Percentiles rank a stretch among this genome's conserved stretches.
Evolutionary conservation across 2,888 invertebrate genomes (phyloP).

Genomic region (Xestia ashworthii): DNA sequence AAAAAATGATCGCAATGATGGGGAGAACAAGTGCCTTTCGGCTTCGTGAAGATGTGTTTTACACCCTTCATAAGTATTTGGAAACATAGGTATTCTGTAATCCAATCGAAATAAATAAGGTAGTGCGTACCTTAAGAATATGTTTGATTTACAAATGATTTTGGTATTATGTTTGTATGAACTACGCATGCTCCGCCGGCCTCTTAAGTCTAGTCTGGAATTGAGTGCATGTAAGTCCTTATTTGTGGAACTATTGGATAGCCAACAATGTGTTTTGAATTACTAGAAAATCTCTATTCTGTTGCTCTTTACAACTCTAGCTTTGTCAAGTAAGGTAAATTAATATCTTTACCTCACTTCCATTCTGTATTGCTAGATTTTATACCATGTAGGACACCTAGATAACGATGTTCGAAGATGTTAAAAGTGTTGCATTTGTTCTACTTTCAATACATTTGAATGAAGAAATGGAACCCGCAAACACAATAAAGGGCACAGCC

Average conservation of each 20-base stretch:
- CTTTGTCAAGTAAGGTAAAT: neutral
- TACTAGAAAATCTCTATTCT: neutral
- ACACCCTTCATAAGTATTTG: too few relatives aligned
- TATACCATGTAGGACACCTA: neutral
- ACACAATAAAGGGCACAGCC: conserved; percentile 6
- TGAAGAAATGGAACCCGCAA: conserved; percentile 7
- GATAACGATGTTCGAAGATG: neutral
- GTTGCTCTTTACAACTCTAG: neutral
- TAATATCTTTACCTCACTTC: neutral
- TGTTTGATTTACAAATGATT: too few relatives aligned
- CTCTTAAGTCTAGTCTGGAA: too few relatives aligned
- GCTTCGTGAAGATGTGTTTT: too few relatives aligned
- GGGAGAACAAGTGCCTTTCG: too few relatives aligned
- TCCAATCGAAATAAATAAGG: too few relatives aligned
- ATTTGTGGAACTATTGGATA: neutral
- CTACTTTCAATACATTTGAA: conserved; percentile 10
- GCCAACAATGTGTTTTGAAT: neutral
- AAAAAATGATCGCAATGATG: too few relatives aligned
- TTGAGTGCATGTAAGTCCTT: neutral
- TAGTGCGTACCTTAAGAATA: too few relatives aligned
- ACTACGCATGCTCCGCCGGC: too few relatives aligned
- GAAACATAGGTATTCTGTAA: too few relatives aligned
- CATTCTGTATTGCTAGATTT: neutral
- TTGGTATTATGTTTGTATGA: too few relatives aligned
- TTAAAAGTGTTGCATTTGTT: conserved; percentile 2